These are phyloP conservation scores for Spilogale gracilis DNA, from an alignment of 2,113 vertebrate genomes.

Conservation along the genomic window DNA sequence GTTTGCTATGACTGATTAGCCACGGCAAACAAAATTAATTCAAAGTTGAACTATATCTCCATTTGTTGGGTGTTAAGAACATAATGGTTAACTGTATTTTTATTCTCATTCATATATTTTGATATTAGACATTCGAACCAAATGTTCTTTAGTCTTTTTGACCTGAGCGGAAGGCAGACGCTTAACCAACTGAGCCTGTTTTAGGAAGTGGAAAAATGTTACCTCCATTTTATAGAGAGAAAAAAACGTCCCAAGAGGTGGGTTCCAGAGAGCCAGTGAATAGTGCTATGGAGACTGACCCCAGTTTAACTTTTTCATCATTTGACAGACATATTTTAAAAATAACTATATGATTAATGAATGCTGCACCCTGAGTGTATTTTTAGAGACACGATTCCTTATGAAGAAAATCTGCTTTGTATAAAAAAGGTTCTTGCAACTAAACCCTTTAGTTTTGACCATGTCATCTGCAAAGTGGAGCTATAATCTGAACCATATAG, in stretches of 20 bases:
- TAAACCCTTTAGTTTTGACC: slow-evolving; percentile 50
- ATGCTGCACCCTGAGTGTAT: not conserved
- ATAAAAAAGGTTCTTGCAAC: slow-evolving; percentile 21
- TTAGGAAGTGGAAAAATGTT: slow-evolving; percentile 55
- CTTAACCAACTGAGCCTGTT: not conserved
- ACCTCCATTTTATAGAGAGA: slow-evolving; percentile 62
- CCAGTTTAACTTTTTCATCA: not conserved
- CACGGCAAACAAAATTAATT: not conserved
- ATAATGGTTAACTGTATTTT: slow-evolving; percentile 7
- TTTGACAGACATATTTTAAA: slow-evolving; percentile 28
- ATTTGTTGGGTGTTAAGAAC: slow-evolving; percentile 31
- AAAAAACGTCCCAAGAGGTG: not conserved
- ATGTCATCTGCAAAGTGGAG: slow-evolving; percentile 53
- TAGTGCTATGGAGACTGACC: not conserved
- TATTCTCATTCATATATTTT: slow-evolving; percentile 35
- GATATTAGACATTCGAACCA: slow-evolving; percentile 48
- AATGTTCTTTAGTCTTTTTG: not conserved
- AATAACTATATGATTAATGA: slow-evolving; percentile 11
- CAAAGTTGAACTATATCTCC: not conserved
- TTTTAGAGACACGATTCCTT: slow-evolving; percentile 27
- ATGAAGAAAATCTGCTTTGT: slow-evolving; percentile 34
- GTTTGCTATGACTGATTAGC: not conserved
- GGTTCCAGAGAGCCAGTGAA: not conserved
- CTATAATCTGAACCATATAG: not conserved
- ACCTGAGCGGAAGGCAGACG: not conserved